A percentile compares a stretch with the other conserved stretches of the same genome.
These are phyloP conservation scores for Scelioninae gen. 1 DNA, from an alignment of 2,888 invertebrate species.

Conservation along the genomic window DNA sequence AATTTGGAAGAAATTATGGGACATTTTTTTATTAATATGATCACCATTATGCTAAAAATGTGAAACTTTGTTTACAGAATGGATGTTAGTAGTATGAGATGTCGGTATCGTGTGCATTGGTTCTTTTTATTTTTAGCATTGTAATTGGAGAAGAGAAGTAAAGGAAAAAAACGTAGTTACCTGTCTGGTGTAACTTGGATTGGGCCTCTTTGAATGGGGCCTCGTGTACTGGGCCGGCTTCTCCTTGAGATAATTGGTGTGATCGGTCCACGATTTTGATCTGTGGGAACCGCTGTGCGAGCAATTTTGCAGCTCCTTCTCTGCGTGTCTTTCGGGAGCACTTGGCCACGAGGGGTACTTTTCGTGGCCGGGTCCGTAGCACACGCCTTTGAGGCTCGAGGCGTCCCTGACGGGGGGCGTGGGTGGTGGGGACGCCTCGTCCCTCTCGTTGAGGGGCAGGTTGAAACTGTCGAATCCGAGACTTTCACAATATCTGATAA, in stretches of 20 bases:
- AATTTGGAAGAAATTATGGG: too few species aligned
- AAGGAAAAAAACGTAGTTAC: conserved; percentile 77
- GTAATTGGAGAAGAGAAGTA: background rate
- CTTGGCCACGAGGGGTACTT: conserved; percentile 91
- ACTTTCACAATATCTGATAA: conserved; percentile 82
- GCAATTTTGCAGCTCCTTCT: conserved; percentile 81
- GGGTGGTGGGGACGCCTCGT: conserved; percentile 86
- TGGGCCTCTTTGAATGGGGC: conserved; percentile 88
- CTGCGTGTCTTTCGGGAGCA: conserved; percentile 86
- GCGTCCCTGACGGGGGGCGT: conserved; percentile 88
- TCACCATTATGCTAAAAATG: too few species aligned
- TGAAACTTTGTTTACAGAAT: too few species aligned
- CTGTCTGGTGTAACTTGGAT: conserved; percentile 87
- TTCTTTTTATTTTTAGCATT: too few species aligned
- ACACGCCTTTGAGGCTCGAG: conserved; percentile 88
- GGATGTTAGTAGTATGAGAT: too few species aligned
- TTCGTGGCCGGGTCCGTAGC: conserved; percentile 89
- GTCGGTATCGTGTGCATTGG: too few species aligned
- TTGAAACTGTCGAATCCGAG: conserved; percentile 83
- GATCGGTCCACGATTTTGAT: conserved; percentile 90
- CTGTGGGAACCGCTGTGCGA: conserved; percentile 86
- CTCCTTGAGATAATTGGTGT: conserved; percentile 89
- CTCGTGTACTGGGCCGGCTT: conserved; percentile 87
- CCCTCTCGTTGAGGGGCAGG: conserved; percentile 82
- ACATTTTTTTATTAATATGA: too few species aligned